Percentiles rank a stretch among this genome's conserved stretches.
Conservation (phyloP, 2,797 vertebrate species). For the Discoglossus pictus region DNA sequence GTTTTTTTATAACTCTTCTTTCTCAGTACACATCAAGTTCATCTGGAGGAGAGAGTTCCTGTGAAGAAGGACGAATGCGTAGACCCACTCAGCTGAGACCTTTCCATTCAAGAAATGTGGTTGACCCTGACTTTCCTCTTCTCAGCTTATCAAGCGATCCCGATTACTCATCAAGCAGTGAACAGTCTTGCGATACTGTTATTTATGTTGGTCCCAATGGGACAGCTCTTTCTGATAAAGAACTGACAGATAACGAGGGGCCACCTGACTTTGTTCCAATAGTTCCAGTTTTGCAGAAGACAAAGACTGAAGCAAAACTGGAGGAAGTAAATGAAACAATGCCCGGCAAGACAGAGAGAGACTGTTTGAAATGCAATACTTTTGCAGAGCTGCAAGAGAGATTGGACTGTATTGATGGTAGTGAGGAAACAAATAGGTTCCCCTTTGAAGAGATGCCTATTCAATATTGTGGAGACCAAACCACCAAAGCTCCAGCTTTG, state of each 20-base stretch:
- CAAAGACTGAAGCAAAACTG: constrained; percentile 69
- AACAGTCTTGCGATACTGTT: constrained; percentile 95
- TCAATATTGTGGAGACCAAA: constrained; percentile 62
- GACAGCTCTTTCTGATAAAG: constrained; percentile 78
- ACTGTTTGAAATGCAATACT: constrained; percentile 95
- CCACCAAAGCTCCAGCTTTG: constrained; percentile 61
- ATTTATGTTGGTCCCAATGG: constrained; percentile 90
- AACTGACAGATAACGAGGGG: constrained; percentile 83
- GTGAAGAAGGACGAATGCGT: constrained; percentile 84
- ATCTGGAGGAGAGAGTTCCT: constrained; percentile 89
- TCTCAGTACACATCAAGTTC: constrained; percentile 89
- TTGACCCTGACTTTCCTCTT: constrained; percentile 79
- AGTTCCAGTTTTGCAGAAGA: constrained; percentile 89
- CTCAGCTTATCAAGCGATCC: constrained; percentile 83
- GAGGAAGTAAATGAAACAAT: constrained; percentile 59
- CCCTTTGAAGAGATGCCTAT: constrained; percentile 79
- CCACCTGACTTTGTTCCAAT: constrained; percentile 93
- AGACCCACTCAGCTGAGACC: constrained; percentile 83
- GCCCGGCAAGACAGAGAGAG: constrained; percentile 73
- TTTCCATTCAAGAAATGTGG: constrained; percentile 83
- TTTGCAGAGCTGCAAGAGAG: constrained; percentile 97
- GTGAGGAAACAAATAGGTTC: constrained; percentile 81
- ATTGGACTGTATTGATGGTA: constrained; percentile 92
- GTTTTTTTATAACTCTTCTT: neutral
- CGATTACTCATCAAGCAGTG: constrained; percentile 89